Percentiles rank a stretch among this genome's conserved stretches.
Conservation (phyloP, 1,140 invertebrate genomes). For the Tyrophagus putrescentiae region DNA sequence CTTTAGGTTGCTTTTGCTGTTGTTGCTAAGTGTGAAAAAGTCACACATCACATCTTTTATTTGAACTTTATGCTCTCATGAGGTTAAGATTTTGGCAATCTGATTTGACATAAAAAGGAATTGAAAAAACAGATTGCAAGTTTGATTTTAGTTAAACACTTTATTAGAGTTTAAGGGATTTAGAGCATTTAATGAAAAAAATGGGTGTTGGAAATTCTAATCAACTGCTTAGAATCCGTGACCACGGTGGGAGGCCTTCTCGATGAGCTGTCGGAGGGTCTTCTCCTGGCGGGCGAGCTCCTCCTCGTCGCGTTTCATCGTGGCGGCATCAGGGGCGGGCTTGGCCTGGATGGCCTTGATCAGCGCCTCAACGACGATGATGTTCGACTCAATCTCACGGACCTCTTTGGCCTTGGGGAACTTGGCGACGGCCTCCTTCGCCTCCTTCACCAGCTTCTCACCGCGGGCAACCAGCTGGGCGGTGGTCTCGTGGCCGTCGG, state of each 20-base stretch:
- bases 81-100: too few relatives aligned
- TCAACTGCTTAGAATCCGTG: too few relatives aligned
- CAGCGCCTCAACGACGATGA: neutral
- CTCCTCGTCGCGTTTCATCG: neutral
- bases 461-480: neutral
- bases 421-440: neutral
- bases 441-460: neutral
- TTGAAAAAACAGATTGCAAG: too few relatives aligned
- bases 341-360: neutral
- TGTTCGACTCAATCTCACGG: neutral
- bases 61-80: too few relatives aligned
- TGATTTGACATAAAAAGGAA: too few relatives aligned
- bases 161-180: too few relatives aligned
- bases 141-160: too few relatives aligned
- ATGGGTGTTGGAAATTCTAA: too few relatives aligned
- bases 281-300: neutral
- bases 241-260: neutral
- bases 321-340: neutral
- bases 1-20: too few relatives aligned
- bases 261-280: neutral
- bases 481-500: neutral
- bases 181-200: too few relatives aligned
- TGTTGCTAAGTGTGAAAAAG: too few relatives aligned
- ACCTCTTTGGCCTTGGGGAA: neutral
- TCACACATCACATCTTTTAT: too few relatives aligned